Base-by-base conservation (phyloP, 2,888 invertebrate genomes). In the Aleiodes testaceus region DNA sequence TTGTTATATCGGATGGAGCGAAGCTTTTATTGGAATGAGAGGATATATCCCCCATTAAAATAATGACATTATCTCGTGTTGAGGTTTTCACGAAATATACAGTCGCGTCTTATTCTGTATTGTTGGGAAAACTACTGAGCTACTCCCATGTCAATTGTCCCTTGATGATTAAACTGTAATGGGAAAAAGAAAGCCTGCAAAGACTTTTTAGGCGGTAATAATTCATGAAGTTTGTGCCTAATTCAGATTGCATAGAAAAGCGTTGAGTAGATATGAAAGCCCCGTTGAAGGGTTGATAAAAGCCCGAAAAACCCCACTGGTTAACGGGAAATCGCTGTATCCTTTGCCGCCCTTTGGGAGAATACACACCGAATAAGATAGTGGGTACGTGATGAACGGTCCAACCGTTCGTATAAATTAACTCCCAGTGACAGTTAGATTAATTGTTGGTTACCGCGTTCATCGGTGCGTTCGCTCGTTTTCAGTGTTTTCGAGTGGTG, bases 381-480 rank as follows among this genome's bases (percentile, higher is more conserved):
- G 83, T 80, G 77, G 68, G 59, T 20, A 71, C 55, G 83, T 84
- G 85, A 85, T 84, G 82, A 84, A 84, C 82, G 84, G 79, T 81
- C 79, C 72, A 73, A 78, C 72, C 79, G 79, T 79, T 78, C 78
- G 83, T 83, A 85, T 85, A 85, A 85, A 85, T 85, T 85, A 84
- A 85, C 83, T 83, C 79, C 74, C 81, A 82, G 78, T 83, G 85
- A 85, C 85, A 80, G 80, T 81, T 81, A 85, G 85, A 85, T 85
- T 85, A 85, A 85, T 85, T 84, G 85, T 81, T 80, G 80, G 79
- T 78, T 73, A 75, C 69, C 71, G 65, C 66, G 72, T 65, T 59
- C 72, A 64, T 72, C 61, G 72, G 53, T 49, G 64, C 64, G 53
- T 71, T 71, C 59, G 50, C 53, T 69, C 26, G 55, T 70, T 66